Conservation (phyloP, 2,888 invertebrate genomes). For the Folsomia candida region DNA sequence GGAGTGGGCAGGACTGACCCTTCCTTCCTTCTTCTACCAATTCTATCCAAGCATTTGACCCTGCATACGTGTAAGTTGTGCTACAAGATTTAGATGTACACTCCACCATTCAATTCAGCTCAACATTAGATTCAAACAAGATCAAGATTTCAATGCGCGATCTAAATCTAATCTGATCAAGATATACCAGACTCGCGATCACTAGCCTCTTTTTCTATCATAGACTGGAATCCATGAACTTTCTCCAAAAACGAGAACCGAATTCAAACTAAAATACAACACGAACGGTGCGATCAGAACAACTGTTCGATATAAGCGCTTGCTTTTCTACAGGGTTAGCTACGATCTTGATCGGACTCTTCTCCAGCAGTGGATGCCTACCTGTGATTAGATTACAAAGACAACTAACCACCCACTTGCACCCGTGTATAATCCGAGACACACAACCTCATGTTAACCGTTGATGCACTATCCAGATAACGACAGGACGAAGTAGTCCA, state of each 20-base stretch:
- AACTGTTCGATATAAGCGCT: no score
- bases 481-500: constrained; percentile 11
- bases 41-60: no score
- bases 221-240: background rate
- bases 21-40: background rate
- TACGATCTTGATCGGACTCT: background rate
- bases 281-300: no score
- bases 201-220: background rate
- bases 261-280: background rate
- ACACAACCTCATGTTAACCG: background rate
- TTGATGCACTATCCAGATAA: background rate
- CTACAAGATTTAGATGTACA: background rate
- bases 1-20: background rate
- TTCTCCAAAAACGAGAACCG: background rate
- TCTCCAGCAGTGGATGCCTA: background rate
- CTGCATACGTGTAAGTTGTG: no score
- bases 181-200: background rate
- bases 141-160: background rate
- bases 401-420: no score
- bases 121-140: background rate
- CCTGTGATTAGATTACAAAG: background rate
- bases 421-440: no score
- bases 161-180: constrained; percentile 4
- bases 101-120: background rate
- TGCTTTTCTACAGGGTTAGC: background rate